Evolutionary conservation across 2,797 vertebrate genomes (phyloP).

Genomic region (Sylvilagus floridanus): DNA sequence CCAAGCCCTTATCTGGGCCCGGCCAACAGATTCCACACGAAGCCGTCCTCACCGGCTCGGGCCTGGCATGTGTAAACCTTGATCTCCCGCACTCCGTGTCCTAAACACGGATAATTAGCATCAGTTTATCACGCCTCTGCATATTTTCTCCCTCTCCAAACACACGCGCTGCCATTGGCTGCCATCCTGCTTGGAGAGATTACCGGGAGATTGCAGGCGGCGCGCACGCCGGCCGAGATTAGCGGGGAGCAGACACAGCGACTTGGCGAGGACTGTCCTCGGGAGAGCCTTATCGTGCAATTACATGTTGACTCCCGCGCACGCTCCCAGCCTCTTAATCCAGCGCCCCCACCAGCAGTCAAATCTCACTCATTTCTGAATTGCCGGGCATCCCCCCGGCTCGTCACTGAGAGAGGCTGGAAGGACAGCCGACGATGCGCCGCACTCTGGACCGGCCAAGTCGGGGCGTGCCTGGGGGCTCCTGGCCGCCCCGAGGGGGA

Average conservation of each 20-base stretch:
- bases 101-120: slow-evolving; percentile 99
- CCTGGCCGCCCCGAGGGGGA: too few relatives aligned
- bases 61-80: slow-evolving; percentile 96
- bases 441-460: too few relatives aligned
- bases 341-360: slow-evolving; percentile 96
- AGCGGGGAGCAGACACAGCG: slow-evolving; percentile 99
- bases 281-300: slow-evolving; percentile 99
- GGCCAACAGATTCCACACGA: slow-evolving; percentile 94
- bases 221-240: slow-evolving; percentile 99
- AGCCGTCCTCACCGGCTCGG: slow-evolving; percentile 93
- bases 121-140: slow-evolving; percentile 99
- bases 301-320: slow-evolving; percentile 99
- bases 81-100: slow-evolving; percentile 98
- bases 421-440: background rate
- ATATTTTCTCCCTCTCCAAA: slow-evolving; percentile 98
- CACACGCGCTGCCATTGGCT: slow-evolving; percentile 96
- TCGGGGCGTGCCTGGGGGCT: too few relatives aligned
- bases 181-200: slow-evolving; percentile 99
- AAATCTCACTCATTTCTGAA: slow-evolving; percentile 94
- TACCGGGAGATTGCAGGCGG: slow-evolving; percentile 99
- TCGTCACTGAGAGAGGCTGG: slow-evolving; percentile 88
- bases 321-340: slow-evolving; percentile 99
- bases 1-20: slow-evolving; percentile 96
- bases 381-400: slow-evolving; percentile 91
- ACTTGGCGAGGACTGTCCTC: slow-evolving; percentile 99